Base-by-base conservation (phyloP, 2,888 invertebrate species). In the Drosophila greeni region DNA sequence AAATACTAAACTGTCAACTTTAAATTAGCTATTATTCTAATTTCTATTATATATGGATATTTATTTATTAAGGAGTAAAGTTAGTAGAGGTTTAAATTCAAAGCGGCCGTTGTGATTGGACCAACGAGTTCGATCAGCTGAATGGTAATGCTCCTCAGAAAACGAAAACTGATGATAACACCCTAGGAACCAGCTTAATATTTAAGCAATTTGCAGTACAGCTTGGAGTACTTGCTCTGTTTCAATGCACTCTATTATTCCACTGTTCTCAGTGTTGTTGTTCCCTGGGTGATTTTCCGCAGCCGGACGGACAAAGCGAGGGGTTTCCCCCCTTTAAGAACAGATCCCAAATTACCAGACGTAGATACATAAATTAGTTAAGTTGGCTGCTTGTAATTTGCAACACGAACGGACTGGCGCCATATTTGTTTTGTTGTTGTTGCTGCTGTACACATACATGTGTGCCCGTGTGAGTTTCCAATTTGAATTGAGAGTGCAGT, bases 371-470 rank as follows among this genome's bases (percentile, higher is more conserved):
- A 67, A 67, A 70, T 68, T 70, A 64, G 55, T 55, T 55, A 37
- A 54, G 57, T 45, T 68, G 51, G 51, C 49, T 68, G 62, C 70
- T 70, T 57, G 72, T 74, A 74, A 77, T 79, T 82, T 77, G 69
- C 78, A 74, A 65, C 83, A 78, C 81, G 77, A 75, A 75, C 62
- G 60, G 51, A 51, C 66, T 51, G 59, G 66, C 62, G 58, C 60
- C 66, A 58, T 69, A 69, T 56, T 53, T 58, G 43, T 49, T 62
- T 37, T 37, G 18, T 45, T 66, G 53, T 54, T 75, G 47, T 43
- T 66, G 34, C 49, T 45, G 34, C 36, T 42, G 42, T 43, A 49
- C 52, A 42, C 65, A 40, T 58, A 45, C 45, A 18, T 51, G 47
- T 57, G 59, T 52, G 60, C 59, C 61, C 57, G 58, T 53, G 65